Conservation (phyloP, 2,888 invertebrate genomes). For the Odontomyia ornata region DNA sequence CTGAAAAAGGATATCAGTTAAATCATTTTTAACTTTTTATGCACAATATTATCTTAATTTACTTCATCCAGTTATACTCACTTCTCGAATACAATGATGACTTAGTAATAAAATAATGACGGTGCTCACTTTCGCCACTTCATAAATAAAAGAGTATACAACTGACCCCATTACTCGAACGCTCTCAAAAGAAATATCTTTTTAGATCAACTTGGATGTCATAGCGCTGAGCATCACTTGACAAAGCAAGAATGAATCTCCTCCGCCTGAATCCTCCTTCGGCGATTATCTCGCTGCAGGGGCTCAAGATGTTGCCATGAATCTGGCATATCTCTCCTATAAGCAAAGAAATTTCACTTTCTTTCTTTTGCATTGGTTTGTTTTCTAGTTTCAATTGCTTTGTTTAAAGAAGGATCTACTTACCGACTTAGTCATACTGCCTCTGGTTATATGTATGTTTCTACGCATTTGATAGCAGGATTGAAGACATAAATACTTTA, state of each 20-base stretch:
- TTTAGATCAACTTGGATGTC: conserved; percentile 7
- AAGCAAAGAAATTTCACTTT: conserved; percentile 3
- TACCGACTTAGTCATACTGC: too few species aligned
- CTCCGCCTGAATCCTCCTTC: conserved; percentile 43
- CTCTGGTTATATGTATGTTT: too few species aligned
- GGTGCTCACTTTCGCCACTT: background rate
- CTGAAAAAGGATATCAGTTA: too few species aligned
- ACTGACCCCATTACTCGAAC: conserved; percentile 10
- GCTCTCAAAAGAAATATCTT: background rate
- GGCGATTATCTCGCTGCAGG: conserved; percentile 45
- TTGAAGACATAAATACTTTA: too few species aligned
- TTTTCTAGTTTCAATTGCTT: background rate
- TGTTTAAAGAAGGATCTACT: too few species aligned
- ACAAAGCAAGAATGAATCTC: conserved; percentile 47
- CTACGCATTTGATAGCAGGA: too few species aligned
- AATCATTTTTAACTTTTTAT: too few species aligned
- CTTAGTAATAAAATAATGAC: too few species aligned
- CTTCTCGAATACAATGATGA: too few species aligned
- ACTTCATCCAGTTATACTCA: too few species aligned
- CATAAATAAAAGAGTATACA: background rate
- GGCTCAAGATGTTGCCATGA: background rate
- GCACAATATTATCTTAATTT: too few species aligned
- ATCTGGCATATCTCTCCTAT: background rate
- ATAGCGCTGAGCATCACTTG: background rate
- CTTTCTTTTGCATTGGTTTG: conserved; percentile 1